These are phyloP conservation scores for Boloria selene DNA, from an alignment of 2,888 invertebrate genomes.

Conservation along the genomic window DNA sequence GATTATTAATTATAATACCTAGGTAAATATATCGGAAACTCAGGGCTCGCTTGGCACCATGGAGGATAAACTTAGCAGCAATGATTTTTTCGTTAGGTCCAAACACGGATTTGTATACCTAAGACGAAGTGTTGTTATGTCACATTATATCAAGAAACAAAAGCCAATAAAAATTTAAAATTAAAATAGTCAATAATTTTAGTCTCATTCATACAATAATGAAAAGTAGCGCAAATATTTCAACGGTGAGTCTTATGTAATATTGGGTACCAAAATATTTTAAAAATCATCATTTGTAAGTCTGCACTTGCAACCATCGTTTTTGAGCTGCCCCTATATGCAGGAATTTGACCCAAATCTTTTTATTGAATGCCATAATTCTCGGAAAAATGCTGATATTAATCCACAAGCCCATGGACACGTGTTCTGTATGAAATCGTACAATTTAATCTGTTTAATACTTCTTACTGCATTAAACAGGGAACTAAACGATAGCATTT, in stretches of 20 bases:
- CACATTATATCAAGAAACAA: no score
- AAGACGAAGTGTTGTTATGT: no score
- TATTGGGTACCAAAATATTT: neutral
- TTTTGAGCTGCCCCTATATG: constrained; percentile 11
- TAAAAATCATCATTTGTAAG: neutral
- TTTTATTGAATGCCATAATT: constrained; percentile 26
- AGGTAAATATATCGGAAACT: no score
- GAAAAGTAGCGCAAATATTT: no score
- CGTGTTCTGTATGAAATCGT: constrained; percentile 17
- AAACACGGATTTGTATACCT: no score
- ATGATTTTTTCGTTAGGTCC: no score
- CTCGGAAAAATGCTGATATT: constrained; percentile 20
- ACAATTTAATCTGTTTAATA: constrained; percentile 11
- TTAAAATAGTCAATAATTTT: no score
- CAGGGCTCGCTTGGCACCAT: no score
- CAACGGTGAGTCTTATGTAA: neutral
- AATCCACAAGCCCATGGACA: constrained; percentile 16
- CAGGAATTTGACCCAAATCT: constrained; percentile 22
- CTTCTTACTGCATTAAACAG: constrained; percentile 5
- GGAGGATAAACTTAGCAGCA: no score
- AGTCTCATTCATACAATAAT: no score
- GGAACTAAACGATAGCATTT: neutral
- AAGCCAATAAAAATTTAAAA: no score
- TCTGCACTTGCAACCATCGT: neutral
- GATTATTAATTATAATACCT: no score